phyloP scores from a whole-genome alignment of 1,140 invertebrate species.

The Apocrypta bakeri region DNA sequence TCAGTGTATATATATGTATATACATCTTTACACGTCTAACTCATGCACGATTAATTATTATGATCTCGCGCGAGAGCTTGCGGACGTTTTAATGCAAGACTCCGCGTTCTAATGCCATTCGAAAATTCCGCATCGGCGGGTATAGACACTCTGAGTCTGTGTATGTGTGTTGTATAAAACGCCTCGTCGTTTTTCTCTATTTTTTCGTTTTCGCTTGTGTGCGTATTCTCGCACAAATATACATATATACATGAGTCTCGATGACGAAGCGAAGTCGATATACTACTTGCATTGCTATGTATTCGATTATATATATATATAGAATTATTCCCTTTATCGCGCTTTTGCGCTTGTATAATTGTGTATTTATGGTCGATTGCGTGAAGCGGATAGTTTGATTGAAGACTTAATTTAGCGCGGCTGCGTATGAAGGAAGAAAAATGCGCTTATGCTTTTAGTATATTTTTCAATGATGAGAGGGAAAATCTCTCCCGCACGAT shows the following conservation, averaged over 20 bases:
- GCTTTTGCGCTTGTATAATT: slow-evolving; percentile 16
- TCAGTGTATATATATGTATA: background rate
- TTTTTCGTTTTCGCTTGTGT: slow-evolving; percentile 7
- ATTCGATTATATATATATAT: too few relatives aligned
- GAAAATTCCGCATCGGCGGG: slow-evolving; percentile 11
- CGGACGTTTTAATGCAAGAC: slow-evolving; percentile 1
- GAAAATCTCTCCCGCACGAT: background rate
- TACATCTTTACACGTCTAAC: background rate
- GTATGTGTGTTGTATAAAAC: background rate
- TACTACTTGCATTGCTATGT: too few relatives aligned
- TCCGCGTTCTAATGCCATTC: slow-evolving; percentile 23
- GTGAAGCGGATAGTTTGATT: slow-evolving; percentile 6
- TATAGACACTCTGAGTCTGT: background rate
- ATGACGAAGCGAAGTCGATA: slow-evolving; percentile 41
- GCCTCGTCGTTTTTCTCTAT: background rate
- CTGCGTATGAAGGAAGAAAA: background rate
- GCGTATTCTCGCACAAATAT: background rate
- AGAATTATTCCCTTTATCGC: slow-evolving; percentile 27
- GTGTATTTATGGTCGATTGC: slow-evolving; percentile 32
- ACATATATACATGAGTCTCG: background rate
- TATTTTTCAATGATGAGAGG: background rate
- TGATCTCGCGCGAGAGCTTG: slow-evolving; percentile 14
- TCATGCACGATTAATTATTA: slow-evolving; percentile 40
- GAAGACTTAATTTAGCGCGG: slow-evolving; percentile 32
- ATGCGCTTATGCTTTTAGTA: background rate